Percentiles rank a stretch among this genome's conserved stretches.
These are phyloP conservation scores for Alexandromys fortis DNA, from an alignment of 2,113 vertebrate species.

Conservation along the genomic window DNA sequence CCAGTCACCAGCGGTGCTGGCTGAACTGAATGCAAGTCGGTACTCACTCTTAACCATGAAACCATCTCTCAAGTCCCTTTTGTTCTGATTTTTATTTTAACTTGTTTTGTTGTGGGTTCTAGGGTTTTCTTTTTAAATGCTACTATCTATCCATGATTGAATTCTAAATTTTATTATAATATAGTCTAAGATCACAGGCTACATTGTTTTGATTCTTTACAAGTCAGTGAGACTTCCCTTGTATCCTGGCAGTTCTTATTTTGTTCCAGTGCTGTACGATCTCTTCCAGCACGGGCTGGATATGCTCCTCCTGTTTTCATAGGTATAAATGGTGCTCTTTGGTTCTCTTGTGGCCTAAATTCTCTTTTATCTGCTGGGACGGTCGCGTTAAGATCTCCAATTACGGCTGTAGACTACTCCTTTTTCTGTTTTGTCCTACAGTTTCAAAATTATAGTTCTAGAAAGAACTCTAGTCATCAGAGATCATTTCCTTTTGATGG, in stretches of 20 bases:
- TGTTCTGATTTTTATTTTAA: slow-evolving; percentile 23
- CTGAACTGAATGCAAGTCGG: background rate
- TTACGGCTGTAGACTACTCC: background rate
- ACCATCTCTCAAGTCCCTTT: background rate
- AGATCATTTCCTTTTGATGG: background rate
- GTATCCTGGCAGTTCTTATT: background rate
- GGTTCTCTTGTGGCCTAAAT: background rate
- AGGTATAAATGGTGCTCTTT: background rate
- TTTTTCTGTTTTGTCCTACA: slow-evolving; percentile 16
- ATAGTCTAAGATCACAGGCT: background rate
- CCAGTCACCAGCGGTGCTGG: background rate
- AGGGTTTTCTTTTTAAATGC: background rate
- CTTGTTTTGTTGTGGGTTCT: slow-evolving; percentile 41
- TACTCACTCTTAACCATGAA: background rate
- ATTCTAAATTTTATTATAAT: slow-evolving; percentile 35
- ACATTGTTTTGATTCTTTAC: slow-evolving; percentile 13
- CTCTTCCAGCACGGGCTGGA: background rate
- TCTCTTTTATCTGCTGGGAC: slow-evolving; percentile 36
- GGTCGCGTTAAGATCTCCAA: background rate
- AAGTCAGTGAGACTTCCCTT: background rate
- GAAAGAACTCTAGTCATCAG: background rate
- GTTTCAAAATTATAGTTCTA: background rate
- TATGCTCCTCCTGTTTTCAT: background rate
- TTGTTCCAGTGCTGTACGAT: background rate
- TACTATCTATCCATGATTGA: background rate